phyloP scores from a whole-genome alignment of 1,140 invertebrate species.

The Drosophila cardini region DNA sequence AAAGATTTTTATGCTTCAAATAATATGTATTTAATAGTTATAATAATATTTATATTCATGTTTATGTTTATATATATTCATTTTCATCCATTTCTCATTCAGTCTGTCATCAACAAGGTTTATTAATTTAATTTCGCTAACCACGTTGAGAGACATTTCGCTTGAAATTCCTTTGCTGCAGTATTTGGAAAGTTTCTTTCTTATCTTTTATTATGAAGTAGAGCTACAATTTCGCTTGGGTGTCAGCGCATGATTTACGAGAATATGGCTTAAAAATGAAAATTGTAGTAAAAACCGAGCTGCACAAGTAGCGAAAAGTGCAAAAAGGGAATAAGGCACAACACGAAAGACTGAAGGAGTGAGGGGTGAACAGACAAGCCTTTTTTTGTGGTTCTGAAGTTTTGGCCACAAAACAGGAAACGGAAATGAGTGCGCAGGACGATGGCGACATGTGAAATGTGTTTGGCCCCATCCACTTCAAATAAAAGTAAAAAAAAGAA shows the following conservation, averaged over 20 bases:
- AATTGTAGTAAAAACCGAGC: slow-evolving; percentile 67
- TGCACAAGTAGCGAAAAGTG: slow-evolving; percentile 4
- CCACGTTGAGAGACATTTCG: slow-evolving; percentile 20
- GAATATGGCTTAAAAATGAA: slow-evolving; percentile 74
- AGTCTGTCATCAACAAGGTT: slow-evolving; percentile 45
- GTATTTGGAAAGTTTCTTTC: slow-evolving; percentile 37
- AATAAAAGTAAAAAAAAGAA: slow-evolving; percentile 14
- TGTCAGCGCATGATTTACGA: slow-evolving; percentile 83
- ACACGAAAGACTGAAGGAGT: not conserved
- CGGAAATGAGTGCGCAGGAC: slow-evolving; percentile 82
- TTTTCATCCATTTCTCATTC: not conserved
- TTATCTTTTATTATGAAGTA: slow-evolving; percentile 75
- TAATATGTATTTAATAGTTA: too few relatives aligned
- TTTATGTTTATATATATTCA: too few relatives aligned
- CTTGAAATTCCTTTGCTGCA: slow-evolving; percentile 25
- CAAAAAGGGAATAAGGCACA: not conserved
- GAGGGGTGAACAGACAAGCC: slow-evolving; percentile 50
- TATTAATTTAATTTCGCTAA: slow-evolving; percentile 66
- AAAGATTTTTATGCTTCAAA: too few relatives aligned
- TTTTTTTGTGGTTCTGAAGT: slow-evolving; percentile 71
- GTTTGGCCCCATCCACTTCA: slow-evolving; percentile 54
- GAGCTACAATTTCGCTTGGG: slow-evolving; percentile 73
- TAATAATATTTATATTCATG: too few relatives aligned
- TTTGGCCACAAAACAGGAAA: slow-evolving; percentile 82
- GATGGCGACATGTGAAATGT: slow-evolving; percentile 77